Base-by-base conservation (phyloP, 2,113 vertebrate species). In the Grantiella picta region DNA sequence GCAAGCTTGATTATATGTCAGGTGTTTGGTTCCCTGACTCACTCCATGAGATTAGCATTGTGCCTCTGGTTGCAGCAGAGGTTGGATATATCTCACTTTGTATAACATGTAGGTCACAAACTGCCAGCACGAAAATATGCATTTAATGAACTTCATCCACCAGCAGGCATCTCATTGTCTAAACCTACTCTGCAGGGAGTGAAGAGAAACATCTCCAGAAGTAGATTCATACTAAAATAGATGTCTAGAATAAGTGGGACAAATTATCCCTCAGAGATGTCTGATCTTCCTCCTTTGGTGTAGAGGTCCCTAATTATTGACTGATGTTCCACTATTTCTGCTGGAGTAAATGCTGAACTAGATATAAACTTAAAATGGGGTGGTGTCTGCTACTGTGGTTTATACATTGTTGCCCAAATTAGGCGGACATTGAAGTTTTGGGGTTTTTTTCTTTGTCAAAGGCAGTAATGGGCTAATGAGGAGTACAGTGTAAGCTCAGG, bases 161-260 rank as follows among this genome's bases (percentile, higher is more conserved):
- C 63, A 54, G 63, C 45, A 57, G 49, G 66, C 63, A 88, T 71
- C 87, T 71, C 23, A 0, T 76, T 77, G 94, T 92, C 82, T 91
- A 31, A 81, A 31, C 54, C 52, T 53, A 10, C 85, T 88, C 90
- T 82, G 47, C 47, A 73, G 88, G 90, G 88, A 96, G 68, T 0
- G 0, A 64, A 87, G 53, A 53, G 50, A 80, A 61, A 40, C 66
- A 65, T 90, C 79, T 93, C 71, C 45, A 93, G 87, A 72, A 93
- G 66, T 84, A 82, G 25, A 72, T 40, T 61, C 12, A 2, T 70
- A 31, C 42, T 83, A 59, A 95, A 95, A 93, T 80, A 92, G 29
- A 42, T 72, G 50, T 86, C 75, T 88, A 50, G 66, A 88, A 33
- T 92, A 93, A 93, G 18, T 95, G 79, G 94, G 92, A 77, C 95